Percentiles rank a stretch among this genome's conserved stretches.
These are phyloP conservation scores for Trichacis sp. DNA, from an alignment of 2,888 invertebrate genomes.

Conservation along the genomic window DNA sequence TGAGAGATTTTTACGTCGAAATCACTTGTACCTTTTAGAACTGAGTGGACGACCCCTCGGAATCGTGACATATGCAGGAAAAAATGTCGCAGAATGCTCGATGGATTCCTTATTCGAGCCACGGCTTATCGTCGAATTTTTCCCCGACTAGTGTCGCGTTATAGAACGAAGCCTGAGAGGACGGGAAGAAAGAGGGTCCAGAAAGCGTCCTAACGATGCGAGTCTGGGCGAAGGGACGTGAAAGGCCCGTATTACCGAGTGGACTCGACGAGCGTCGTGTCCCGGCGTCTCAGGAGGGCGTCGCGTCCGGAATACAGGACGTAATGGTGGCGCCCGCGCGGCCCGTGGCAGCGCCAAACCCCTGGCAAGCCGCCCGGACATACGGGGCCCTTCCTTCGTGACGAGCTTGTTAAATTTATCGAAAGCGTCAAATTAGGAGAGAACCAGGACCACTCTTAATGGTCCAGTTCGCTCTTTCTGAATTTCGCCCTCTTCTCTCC, in stretches of 20 bases:
- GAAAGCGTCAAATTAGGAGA: slow-evolving; percentile 68
- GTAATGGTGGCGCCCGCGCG: slow-evolving; percentile 63
- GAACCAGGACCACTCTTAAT: slow-evolving; percentile 47
- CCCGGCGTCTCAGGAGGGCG: slow-evolving; percentile 54
- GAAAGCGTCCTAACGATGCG: slow-evolving; percentile 62
- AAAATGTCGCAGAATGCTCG: slow-evolving; percentile 12
- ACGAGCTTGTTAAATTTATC: slow-evolving; percentile 69
- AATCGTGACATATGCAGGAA: background rate
- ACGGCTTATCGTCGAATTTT: slow-evolving; percentile 40
- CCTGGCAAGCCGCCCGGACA: slow-evolving; percentile 66
- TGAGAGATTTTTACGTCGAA: no score
- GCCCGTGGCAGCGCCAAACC: slow-evolving; percentile 52
- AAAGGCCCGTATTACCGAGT: slow-evolving; percentile 63
- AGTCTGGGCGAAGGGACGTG: slow-evolving; percentile 41
- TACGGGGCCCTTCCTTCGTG: slow-evolving; percentile 61
- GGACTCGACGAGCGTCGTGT: slow-evolving; percentile 61
- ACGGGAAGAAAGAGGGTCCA: slow-evolving; percentile 43
- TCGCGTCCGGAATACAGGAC: slow-evolving; percentile 59
- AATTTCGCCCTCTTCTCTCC: slow-evolving; percentile 28
- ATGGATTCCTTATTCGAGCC: slow-evolving; percentile 38
- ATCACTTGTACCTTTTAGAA: no score
- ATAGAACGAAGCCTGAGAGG: slow-evolving; percentile 20
- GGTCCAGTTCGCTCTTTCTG: slow-evolving; percentile 27
- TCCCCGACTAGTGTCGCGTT: slow-evolving; percentile 25
- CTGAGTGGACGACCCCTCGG: no score